phyloP scores from a whole-genome alignment of 2,113 vertebrate species.

The Columbina picui region DNA sequence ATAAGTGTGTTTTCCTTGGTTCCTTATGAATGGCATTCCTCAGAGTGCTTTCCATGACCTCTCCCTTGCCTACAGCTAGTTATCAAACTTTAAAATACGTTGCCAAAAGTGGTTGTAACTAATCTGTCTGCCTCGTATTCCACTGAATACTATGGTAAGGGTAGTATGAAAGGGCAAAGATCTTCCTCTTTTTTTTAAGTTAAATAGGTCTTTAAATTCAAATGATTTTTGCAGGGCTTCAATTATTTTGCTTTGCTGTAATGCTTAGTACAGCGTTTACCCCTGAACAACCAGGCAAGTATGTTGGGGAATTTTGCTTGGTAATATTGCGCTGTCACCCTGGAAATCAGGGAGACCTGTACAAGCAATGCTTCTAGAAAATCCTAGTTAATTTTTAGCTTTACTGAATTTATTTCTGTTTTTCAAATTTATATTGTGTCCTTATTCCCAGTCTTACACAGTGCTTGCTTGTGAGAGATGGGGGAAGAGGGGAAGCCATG shows the following conservation, averaged over 20 bases:
- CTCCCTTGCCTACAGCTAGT: background rate
- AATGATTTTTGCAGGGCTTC: background rate
- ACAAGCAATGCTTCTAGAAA: background rate
- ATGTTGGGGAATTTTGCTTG: background rate
- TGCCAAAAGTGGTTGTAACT: background rate
- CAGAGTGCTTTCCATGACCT: background rate
- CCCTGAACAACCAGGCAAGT: background rate
- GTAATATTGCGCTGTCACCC: background rate
- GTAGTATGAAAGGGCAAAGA: background rate
- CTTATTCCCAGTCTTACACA: background rate
- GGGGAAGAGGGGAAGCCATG: rapidly evolving
- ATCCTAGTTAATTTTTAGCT: background rate
- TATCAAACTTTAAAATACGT: background rate
- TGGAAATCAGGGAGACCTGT: background rate
- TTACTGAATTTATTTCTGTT: background rate
- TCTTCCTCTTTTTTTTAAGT: background rate
- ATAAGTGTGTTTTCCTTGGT: background rate
- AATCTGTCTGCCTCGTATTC: background rate
- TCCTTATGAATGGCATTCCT: background rate
- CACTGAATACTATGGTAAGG: background rate
- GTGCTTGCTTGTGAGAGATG: background rate
- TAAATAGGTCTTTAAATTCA: background rate
- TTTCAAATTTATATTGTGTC: rapidly evolving
- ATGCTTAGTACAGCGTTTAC: background rate
- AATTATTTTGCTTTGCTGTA: background rate